phyloP scores from a whole-genome alignment of 2,797 vertebrate genomes.

The Enoplosus armatus region DNA sequence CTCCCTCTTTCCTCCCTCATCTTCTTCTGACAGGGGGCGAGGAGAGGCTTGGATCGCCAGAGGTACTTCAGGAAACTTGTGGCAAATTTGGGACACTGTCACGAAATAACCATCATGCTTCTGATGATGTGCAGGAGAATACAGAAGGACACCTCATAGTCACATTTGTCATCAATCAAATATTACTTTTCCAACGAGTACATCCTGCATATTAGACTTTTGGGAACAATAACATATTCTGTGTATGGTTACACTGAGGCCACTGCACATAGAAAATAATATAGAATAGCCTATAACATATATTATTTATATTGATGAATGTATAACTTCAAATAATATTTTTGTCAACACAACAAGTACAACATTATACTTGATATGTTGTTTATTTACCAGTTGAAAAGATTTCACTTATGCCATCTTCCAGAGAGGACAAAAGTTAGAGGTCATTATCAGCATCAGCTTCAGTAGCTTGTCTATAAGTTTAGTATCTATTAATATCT shows the following conservation, averaged over 20 bases:
- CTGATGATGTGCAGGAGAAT: not conserved
- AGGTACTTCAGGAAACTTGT: not conserved
- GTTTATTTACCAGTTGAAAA: not conserved
- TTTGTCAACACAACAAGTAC: not conserved
- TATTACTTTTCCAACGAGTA: too few species aligned
- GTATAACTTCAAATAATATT: not conserved
- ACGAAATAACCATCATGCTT: not conserved
- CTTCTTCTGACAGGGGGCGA: not conserved
- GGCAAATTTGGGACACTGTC: not conserved
- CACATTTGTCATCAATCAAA: not conserved
- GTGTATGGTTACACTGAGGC: not conserved
- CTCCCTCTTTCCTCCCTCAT: not conserved
- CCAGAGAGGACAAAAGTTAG: not conserved
- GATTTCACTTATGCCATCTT: not conserved
- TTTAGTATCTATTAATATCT: not conserved
- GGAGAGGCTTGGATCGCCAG: not conserved
- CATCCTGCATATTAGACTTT: too few species aligned
- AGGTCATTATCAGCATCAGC: not conserved
- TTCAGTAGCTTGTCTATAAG: not conserved
- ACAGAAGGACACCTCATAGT: not conserved
- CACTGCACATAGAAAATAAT: too few species aligned
- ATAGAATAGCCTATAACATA: too few species aligned
- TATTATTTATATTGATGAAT: not conserved
- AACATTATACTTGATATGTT: not conserved
- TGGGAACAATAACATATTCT: not conserved